Evolutionary conservation across 2,797 vertebrate genomes (phyloP), one percentile per base, ranked within the genome.

Genomic region (Okamejei kenojei): DNA sequence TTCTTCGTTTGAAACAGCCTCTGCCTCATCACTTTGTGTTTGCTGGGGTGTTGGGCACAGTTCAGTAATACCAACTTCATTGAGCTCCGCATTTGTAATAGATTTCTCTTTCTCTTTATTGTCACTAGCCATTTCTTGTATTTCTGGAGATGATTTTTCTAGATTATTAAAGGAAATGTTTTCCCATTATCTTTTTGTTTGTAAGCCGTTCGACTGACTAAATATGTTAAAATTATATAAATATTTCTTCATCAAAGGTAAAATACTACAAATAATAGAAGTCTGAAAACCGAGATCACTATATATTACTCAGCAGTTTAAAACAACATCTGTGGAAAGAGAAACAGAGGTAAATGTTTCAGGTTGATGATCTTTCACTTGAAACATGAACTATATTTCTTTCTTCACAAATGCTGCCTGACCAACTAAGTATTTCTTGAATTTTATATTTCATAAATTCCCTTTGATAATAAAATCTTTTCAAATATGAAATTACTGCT

Each of bases 111-210:
- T 92, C 68, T 45, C 38, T 11, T 38, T n/a, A 23, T 26, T 58
- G 38, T 92, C 15, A 23, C 73, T 76, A 26, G 38, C 21, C 2
- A 11, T 7, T 29, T 74, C 68, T 38, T 73, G 71, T 17, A 15
- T 71, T n/a, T 76, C 90, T 3, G 38, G 21, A 71, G 17, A 0
- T 4, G 23, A 13, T 92, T 92, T 92, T 38, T 58, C 90, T 92
- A 74, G 11, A 92, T 76, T 58, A 91, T 45, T 23, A 91, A 92
- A 91, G 17, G 35, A 91, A 90, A 90, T 32, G 8, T 45, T 91
- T 74, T 91, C 35, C 26, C 38, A 91, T 74, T 74, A 91, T 10
- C 23, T 91, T 29, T 45, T 76, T 35, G 71, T 23, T 74, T 45
- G 11, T 74, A n/a, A 92, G 15, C 5, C n/a, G 35, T 32, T 86